These are phyloP conservation scores for Drosophila birchii DNA, from an alignment of 2,888 invertebrate genomes.

Conservation along the genomic window DNA sequence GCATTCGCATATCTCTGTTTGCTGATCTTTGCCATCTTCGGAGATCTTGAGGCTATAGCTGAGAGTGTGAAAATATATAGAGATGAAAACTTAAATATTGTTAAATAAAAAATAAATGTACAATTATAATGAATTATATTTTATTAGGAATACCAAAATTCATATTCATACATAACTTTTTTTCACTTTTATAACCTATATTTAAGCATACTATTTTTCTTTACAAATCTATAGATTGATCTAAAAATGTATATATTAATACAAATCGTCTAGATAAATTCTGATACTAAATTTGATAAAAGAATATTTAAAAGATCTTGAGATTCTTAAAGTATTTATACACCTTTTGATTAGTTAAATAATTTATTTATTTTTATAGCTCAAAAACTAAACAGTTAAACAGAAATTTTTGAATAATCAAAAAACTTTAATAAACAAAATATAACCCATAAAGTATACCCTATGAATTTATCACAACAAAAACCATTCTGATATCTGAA, in stretches of 20 bases:
- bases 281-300: too few relatives aligned
- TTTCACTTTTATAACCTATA: not conserved
- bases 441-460: not conserved
- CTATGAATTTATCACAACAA: not conserved
- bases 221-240: not conserved
- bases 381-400: not conserved
- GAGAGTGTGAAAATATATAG: conserved; percentile 2
- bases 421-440: conserved; percentile 1
- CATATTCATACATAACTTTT: not conserved
- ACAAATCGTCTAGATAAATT: too few relatives aligned
- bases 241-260: not conserved
- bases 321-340: not conserved
- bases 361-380: not conserved
- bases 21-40: conserved; percentile 61
- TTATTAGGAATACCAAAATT: not conserved
- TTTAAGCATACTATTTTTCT: not conserved
- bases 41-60: conserved; percentile 33
- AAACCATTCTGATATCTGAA: not conserved
- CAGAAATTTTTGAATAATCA: not conserved
- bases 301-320: not conserved
- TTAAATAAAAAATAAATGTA: not conserved
- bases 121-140: too few relatives aligned
- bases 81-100: not conserved
- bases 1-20: conserved; percentile 39
- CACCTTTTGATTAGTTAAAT: too few relatives aligned